Evolutionary conservation across 2,888 invertebrate genomes (phyloP), one percentile per base, ranked within the genome.

Genomic region (Campopleginae sp.): DNA sequence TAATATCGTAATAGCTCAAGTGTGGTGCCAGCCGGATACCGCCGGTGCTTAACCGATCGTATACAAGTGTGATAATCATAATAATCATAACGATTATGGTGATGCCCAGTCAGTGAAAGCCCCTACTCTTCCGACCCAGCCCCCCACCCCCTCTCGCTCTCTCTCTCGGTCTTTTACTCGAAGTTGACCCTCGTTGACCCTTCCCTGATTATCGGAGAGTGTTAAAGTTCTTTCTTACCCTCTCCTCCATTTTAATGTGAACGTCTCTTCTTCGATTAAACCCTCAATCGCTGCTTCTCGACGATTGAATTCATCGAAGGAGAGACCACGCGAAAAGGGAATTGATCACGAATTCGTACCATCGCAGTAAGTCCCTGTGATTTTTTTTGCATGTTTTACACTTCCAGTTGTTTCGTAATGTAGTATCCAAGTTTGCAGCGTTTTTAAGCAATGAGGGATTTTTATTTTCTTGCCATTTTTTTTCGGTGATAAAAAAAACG

Each of bases 21-120:
- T 86, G 86, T 83, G 71, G 85, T 85, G 86, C 83, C 63, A 87
- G 83, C 87, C 87, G 88, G 87, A 88, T 88, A 88, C 85, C 75
- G 81, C 86, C 86, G 85, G 87, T 88, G 86, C 79, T 88, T 87
- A 82, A 80, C 77, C 82, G 82, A 85, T 80, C 80, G 79, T 86
- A 68, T 70, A 84, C 84, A 84, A 85, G 87, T 88, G 87, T 86
- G 75, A 81, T 85, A 80, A 74, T 61, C 33, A 79, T 76, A 48
- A 76, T 65, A 33, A 79, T 79, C 31, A 71, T 80, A 6, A 80
- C 27, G 23, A 80, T 65, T 27, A 81, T 74, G 86, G 87, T 89
- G 87, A 88, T 89, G 90, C 86, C 88, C 87, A 88, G 88, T 89
- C 89, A 91, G 92, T 91, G 92, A 91, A 90, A 91, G 89, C 79